Evolutionary conservation across 2,888 invertebrate genomes (phyloP).

Genomic region (Merodon equestris): DNA sequence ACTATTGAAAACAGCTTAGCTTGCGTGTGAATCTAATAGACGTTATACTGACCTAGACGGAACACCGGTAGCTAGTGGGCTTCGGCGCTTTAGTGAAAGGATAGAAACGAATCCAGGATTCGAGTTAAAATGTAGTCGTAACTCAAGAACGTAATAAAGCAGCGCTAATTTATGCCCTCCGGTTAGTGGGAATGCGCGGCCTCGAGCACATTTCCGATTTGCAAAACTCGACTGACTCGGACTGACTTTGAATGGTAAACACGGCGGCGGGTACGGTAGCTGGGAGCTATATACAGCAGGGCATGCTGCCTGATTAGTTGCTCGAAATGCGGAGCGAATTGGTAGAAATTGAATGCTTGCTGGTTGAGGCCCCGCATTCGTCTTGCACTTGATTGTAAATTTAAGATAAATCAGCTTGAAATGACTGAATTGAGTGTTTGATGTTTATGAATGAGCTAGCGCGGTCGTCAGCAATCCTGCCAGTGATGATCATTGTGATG

Average conservation of each 20-base stretch:
- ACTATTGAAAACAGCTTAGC: conserved; percentile 11
- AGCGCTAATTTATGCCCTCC: conserved; percentile 32
- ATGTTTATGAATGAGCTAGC: too few relatives aligned
- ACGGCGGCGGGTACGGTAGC: background rate
- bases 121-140: conserved; percentile 35
- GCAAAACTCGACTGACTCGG: too few relatives aligned
- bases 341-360: conserved; percentile 20
- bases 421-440: too few relatives aligned
- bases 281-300: background rate
- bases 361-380: too few relatives aligned
- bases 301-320: conserved; percentile 22
- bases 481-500: too few relatives aligned
- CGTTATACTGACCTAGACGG: background rate
- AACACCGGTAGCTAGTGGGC: background rate
- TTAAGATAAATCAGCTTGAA: too few relatives aligned
- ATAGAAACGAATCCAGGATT: background rate
- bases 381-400: too few relatives aligned
- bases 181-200: conserved; percentile 9
- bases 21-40: conserved; percentile 8
- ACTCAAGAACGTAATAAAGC: conserved; percentile 53
- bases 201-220: conserved; percentile 4
- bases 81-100: too few relatives aligned
- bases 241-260: conserved; percentile 3
- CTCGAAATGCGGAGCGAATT: conserved; percentile 36
- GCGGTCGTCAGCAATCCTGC: too few relatives aligned